These are phyloP conservation scores for Probaryconus sp. DNA, from an alignment of 1,140 invertebrate genomes.

Conservation along the genomic window DNA sequence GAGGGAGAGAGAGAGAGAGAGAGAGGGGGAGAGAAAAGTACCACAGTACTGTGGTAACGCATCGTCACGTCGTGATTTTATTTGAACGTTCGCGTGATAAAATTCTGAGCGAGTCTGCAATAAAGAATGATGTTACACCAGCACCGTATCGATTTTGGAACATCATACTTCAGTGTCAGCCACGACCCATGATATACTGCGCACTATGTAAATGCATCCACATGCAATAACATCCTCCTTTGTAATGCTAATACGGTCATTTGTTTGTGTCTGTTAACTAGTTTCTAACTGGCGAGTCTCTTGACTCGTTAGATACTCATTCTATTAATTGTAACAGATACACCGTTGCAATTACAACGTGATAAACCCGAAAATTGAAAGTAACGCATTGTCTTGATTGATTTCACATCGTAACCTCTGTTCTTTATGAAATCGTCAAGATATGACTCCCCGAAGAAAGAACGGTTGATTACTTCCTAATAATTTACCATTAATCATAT, in stretches of 20 bases:
- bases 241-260: constrained; percentile 58
- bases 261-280: constrained; percentile 52
- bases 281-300: constrained; percentile 37
- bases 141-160: constrained; percentile 52
- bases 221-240: constrained; percentile 56
- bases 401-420: background rate
- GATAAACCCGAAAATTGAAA: background rate
- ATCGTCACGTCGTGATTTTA: constrained; percentile 40
- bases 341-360: constrained; percentile 5
- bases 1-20: too few relatives aligned
- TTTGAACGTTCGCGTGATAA: constrained; percentile 31
- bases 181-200: constrained; percentile 46
- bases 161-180: constrained; percentile 54
- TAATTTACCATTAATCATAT: background rate
- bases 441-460: background rate
- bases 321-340: constrained; percentile 39
- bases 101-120: constrained; percentile 33
- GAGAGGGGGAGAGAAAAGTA: too few relatives aligned
- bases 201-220: constrained; percentile 54
- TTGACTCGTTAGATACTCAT: constrained; percentile 19
- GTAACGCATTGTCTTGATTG: background rate
- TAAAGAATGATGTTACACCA: constrained; percentile 45
- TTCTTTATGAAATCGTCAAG: background rate
- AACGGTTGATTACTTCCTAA: background rate
- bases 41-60: constrained; percentile 30